These are phyloP conservation scores for Pseudois nayaur DNA, from an alignment of 2,113 vertebrate genomes.

Conservation along the genomic window DNA sequence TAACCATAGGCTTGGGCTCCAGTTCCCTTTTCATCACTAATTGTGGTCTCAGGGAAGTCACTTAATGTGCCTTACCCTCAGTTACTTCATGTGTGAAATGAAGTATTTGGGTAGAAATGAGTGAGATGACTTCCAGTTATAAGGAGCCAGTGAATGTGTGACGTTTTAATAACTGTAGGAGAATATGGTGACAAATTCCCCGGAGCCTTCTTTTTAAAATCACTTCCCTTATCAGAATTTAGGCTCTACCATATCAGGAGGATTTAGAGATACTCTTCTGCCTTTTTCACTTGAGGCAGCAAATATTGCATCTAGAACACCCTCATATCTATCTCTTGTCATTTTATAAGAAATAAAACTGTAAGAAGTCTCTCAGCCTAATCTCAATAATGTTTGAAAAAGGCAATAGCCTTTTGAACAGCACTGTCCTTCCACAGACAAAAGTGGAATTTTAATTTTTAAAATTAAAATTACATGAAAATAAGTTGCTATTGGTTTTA, in stretches of 20 bases:
- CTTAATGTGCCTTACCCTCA: not conserved
- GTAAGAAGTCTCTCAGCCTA: not conserved
- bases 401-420: not conserved
- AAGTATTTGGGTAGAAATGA: not conserved
- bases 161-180: not conserved
- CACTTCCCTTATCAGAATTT: not conserved
- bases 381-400: not conserved
- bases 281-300: not conserved
- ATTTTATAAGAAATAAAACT: not conserved
- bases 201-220: not conserved
- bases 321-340: not conserved
- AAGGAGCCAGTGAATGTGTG: not conserved
- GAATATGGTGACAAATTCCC: not conserved
- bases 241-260: not conserved
- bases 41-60: not conserved
- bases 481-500: not conserved
- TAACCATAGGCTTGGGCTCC: not conserved
- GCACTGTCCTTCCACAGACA: not conserved
- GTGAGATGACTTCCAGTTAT: not conserved
- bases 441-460: not conserved
- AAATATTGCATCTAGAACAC: not conserved
- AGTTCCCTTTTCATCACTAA: not conserved
- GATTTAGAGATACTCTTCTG: not conserved
- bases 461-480: constrained; percentile 33
- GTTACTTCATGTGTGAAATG: not conserved